Base-by-base conservation (phyloP, 1,140 invertebrate species). In the Drosophila nigromelanica region DNA sequence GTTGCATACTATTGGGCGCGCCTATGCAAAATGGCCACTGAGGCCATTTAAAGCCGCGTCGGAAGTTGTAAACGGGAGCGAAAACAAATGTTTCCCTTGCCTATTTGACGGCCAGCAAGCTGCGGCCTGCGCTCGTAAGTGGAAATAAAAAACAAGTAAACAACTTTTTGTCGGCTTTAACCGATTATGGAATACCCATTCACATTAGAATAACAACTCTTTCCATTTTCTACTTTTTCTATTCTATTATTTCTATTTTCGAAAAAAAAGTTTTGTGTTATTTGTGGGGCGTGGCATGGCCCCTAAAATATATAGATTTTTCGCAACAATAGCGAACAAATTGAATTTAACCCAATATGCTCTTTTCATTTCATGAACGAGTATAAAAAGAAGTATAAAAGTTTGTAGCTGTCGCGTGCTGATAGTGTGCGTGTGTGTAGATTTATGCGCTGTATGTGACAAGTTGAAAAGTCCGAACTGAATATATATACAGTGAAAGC, bases 51-150 rank as follows among this genome's bases (percentile, higher is more conserved):
- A 78, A 86, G 78, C 54, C 62, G 39, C 50, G 43, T 43, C 67
- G 75, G 75, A 86, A 81, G 78, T 81, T 86, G 82, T 87, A 86
- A 81, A 63, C 64, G 78, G 80, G 60, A 48, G 67, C 77, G 60
- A 81, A 67, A 78, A 87, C 83, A 82, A 86, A 82, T 87, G 72
- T 82, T 64, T 76, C 78, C 71, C 78, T 87, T 86, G 82, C 68
- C 82, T 64, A 68, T 78, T 78, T 78, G 78, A 86, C 66, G 76
- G 62, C 51, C 42, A 55, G 45, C 51, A 72, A 30, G 48, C 43
- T 71, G 64, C 58, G 59, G 48, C 50, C 10, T n/a, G 37, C 11
- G 14, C 51, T 68, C 59, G n/a, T 55, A 75, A 71, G 24, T 64
- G 60, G 39, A 58, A 40, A 67, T 43, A 61, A 73, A 63, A 69